These are phyloP conservation scores for Pteromalus puparum DNA, from an alignment of 1,140 invertebrate genomes.

Conservation along the genomic window DNA sequence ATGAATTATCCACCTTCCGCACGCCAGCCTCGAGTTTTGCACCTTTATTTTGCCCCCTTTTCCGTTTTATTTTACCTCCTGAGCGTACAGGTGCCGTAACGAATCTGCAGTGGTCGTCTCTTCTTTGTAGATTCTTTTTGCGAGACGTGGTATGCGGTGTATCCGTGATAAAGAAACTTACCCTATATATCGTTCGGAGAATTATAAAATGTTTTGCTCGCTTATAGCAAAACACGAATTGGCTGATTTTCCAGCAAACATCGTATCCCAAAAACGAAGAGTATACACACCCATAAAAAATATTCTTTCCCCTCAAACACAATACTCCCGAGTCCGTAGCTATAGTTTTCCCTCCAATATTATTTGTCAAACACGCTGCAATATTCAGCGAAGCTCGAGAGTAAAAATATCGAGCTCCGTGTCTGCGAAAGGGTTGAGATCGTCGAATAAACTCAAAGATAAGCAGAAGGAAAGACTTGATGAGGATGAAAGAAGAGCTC, in stretches of 20 bases:
- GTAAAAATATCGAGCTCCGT: slow-evolving; percentile 17
- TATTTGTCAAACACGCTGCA: slow-evolving; percentile 41
- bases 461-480: slow-evolving; percentile 47
- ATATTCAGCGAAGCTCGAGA: slow-evolving; percentile 4
- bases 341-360: not conserved
- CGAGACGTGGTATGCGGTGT: not conserved
- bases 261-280: not conserved
- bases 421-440: slow-evolving; percentile 33
- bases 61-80: not conserved
- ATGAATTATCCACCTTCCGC: slow-evolving; percentile 17
- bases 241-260: slow-evolving; percentile 25
- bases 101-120: not conserved
- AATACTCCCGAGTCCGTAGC: not conserved
- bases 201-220: too few relatives aligned
- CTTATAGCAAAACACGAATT: too few relatives aligned
- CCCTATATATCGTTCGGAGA: too few relatives aligned
- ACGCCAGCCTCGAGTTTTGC: slow-evolving; percentile 2
- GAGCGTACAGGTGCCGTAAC: not conserved
- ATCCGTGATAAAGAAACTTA: not conserved
- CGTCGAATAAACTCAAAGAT: slow-evolving; percentile 48
- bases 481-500: slow-evolving; percentile 40
- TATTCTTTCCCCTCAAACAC: slow-evolving; percentile 4
- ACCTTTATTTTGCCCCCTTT: slow-evolving; percentile 8
- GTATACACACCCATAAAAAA: not conserved
- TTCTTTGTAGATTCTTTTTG: slow-evolving; percentile 29